These are phyloP conservation scores for Ephestia elutella DNA, from an alignment of 1,140 invertebrate species.

Conservation along the genomic window DNA sequence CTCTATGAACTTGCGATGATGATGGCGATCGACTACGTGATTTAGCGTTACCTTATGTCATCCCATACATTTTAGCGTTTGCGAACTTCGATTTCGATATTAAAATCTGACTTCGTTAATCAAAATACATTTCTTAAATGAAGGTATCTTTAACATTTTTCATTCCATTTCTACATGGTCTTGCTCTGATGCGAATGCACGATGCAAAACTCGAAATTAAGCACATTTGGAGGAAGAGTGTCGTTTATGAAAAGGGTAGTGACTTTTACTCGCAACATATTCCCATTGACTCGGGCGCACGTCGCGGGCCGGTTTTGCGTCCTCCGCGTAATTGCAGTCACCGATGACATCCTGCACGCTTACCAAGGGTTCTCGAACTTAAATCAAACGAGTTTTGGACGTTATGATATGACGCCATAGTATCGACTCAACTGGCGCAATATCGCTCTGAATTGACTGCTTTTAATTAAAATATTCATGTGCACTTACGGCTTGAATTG, in stretches of 20 bases:
- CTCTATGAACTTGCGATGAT: too few species aligned
- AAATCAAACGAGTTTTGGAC: background rate
- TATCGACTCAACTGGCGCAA: background rate
- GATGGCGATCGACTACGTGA: too few species aligned
- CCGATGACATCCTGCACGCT: conserved; percentile 7
- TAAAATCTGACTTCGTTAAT: too few species aligned
- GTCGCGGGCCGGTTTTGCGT: background rate
- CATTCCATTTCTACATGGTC: too few species aligned
- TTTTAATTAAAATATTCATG: conserved; percentile 5
- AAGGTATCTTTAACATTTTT: too few species aligned
- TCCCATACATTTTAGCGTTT: too few species aligned
- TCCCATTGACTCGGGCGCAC: background rate
- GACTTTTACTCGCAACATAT: conserved; percentile 1
- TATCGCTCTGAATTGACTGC: background rate
- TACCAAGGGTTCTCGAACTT: conserved; percentile 5
- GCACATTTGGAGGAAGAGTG: background rate
- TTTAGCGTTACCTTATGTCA: too few species aligned
- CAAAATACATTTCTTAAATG: too few species aligned
- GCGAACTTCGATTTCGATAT: too few species aligned
- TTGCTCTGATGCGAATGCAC: too few species aligned
- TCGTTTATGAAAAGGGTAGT: conserved; percentile 1
- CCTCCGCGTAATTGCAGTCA: background rate
- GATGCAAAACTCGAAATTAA: background rate
- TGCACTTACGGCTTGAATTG: background rate
- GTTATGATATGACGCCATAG: background rate